Percentiles rank a stretch among this genome's conserved stretches.
Evolutionary conservation across 2,113 vertebrate genomes (phyloP).

Genomic region (Campylomormyrus tamandua): DNA sequence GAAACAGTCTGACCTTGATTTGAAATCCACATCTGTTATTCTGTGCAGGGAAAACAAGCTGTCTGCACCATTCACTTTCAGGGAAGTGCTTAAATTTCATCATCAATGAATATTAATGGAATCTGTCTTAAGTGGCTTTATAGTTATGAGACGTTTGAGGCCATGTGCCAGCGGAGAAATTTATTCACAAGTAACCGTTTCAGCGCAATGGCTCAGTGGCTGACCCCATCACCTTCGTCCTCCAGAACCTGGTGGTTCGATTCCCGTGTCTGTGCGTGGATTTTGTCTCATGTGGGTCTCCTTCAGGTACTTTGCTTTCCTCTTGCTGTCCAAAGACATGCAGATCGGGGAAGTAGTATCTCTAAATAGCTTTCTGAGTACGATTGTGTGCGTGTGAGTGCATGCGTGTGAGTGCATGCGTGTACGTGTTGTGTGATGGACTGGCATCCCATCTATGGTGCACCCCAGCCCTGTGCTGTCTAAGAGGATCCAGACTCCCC

Average conservation of each 20-base stretch:
- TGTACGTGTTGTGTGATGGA: not conserved
- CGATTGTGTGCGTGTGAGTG: not conserved
- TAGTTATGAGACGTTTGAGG: conserved; percentile 51
- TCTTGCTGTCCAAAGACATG: not conserved
- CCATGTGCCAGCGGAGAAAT: conserved; percentile 53
- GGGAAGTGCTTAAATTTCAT: conserved; percentile 53
- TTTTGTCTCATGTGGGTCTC: not conserved
- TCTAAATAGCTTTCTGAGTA: not conserved
- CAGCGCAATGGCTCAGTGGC: not conserved
- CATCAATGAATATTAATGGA: conserved; percentile 73
- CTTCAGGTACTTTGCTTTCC: not conserved
- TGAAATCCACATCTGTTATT: conserved; percentile 9
- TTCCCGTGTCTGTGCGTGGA: not conserved
- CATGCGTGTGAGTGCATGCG: not conserved
- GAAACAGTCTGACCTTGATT: conserved; percentile 27
- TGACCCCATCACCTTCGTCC: not conserved
- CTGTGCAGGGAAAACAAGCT: not conserved
- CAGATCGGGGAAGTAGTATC: not conserved
- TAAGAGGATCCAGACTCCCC: not conserved
- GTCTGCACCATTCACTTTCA: not conserved
- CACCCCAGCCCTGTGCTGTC: not conserved
- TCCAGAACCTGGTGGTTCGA: not conserved
- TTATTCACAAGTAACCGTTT: conserved; percentile 35
- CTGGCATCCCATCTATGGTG: not conserved
- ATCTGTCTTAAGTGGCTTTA: conserved; percentile 49